phyloP scores from a whole-genome alignment of 2,888 invertebrate species.

The Cheilosia impressa region DNA sequence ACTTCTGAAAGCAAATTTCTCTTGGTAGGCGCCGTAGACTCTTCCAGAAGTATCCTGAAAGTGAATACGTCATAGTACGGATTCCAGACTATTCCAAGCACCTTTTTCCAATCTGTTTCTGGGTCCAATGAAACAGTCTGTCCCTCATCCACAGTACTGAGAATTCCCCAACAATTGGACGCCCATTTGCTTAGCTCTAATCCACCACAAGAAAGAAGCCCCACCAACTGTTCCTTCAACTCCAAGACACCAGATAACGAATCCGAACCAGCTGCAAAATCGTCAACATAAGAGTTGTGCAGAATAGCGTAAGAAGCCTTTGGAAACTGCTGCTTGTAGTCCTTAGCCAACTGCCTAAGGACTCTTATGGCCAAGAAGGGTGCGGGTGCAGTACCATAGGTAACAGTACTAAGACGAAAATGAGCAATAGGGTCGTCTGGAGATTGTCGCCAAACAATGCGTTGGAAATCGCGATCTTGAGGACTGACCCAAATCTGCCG shows the following conservation, averaged over 20 bases:
- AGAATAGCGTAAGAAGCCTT: not conserved
- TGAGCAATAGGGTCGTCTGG: not conserved
- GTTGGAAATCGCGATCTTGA: slow-evolving; percentile 6
- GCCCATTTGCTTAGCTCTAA: not conserved
- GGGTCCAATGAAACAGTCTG: not conserved
- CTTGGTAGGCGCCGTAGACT: not conserved
- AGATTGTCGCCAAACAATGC: not conserved
- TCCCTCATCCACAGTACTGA: not conserved
- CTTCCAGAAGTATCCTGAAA: not conserved
- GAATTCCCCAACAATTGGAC: not conserved
- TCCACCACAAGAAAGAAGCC: not conserved
- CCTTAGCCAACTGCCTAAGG: not conserved
- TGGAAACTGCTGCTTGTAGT: not conserved
- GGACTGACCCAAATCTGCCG: slow-evolving; percentile 17
- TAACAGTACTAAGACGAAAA: no score
- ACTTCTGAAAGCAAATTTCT: no score
- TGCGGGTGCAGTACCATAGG: not conserved
- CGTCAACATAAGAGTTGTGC: not conserved
- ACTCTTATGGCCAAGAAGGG: not conserved
- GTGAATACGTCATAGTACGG: not conserved
- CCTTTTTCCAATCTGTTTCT: no score
- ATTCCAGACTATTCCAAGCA: not conserved
- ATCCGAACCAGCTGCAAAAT: not conserved
- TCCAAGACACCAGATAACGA: not conserved
- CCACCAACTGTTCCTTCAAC: no score